Evolutionary conservation across 2,888 invertebrate species (phyloP).

Genomic region (Melipona bicolor): DNA sequence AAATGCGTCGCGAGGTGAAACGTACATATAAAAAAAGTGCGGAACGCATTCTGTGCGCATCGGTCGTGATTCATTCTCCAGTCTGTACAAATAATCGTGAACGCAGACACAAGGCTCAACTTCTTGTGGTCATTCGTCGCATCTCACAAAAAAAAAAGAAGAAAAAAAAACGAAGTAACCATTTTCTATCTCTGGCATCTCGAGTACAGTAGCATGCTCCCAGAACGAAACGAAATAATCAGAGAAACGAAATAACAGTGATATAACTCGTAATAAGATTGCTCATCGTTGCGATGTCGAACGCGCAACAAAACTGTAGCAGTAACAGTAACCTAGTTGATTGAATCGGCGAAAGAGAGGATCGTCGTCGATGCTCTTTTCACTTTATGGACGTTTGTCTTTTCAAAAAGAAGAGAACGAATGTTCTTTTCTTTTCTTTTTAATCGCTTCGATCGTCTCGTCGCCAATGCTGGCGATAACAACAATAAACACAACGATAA

Average conservation of each 20-base stretch:
- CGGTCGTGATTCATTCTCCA: background rate
- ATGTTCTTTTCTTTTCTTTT: background rate
- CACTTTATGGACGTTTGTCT: background rate
- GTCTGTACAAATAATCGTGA: slow-evolving; percentile 27
- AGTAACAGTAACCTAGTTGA: slow-evolving; percentile 41
- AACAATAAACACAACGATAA: slow-evolving; percentile 40
- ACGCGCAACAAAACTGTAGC: slow-evolving; percentile 58
- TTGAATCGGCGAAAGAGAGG: slow-evolving; percentile 5
- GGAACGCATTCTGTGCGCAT: slow-evolving; percentile 23
- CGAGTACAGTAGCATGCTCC: slow-evolving; percentile 60
- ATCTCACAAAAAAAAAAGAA: background rate
- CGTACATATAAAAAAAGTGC: background rate
- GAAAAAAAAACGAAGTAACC: background rate
- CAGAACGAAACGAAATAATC: slow-evolving; percentile 15
- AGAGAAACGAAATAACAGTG: slow-evolving; percentile 15
- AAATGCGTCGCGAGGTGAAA: slow-evolving; percentile 35
- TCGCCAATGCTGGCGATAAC: slow-evolving; percentile 31
- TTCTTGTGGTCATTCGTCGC: background rate
- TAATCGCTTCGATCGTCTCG: slow-evolving; percentile 22
- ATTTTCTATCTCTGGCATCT: slow-evolving; percentile 44
- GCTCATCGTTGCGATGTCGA: slow-evolving; percentile 49
- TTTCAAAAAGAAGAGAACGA: too few species aligned
- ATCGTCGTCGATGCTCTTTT: background rate
- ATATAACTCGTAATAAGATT: slow-evolving; percentile 21
- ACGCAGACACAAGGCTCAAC: slow-evolving; percentile 28